Conservation (phyloP, 1,140 invertebrate genomes). For the Panagrolaimus sp. region DNA sequence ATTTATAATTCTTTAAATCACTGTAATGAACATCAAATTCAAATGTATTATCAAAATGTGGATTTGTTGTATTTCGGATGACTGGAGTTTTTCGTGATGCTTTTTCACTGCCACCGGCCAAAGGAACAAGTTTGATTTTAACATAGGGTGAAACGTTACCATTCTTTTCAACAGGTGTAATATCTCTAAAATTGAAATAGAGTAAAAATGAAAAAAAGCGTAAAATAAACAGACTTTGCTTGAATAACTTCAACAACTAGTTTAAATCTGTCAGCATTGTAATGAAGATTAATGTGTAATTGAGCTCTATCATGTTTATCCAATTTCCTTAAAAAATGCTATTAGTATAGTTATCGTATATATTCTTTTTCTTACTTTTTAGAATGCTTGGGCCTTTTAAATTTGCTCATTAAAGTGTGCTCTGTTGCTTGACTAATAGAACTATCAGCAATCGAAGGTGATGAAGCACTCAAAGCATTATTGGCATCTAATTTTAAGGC, state of each 20-base stretch:
- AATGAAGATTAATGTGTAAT: constrained; percentile 33
- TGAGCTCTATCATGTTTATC: constrained; percentile 25
- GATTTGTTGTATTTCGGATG: constrained; percentile 39
- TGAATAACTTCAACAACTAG: constrained; percentile 33
- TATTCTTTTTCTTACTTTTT: constrained; percentile 11
- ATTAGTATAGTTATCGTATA: neutral
- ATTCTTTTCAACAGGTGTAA: constrained; percentile 34
- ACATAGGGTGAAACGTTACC: constrained; percentile 43
- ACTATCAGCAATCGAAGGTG: constrained; percentile 5
- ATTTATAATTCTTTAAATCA: constrained; percentile 46
- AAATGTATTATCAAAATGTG: constrained; percentile 46
- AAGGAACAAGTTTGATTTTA: constrained; percentile 31
- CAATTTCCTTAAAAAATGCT: constrained; percentile 3
- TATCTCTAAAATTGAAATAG: constrained; percentile 22
- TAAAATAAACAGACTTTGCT: too few species aligned
- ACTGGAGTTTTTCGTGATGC: constrained; percentile 38
- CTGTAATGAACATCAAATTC: constrained; percentile 42
- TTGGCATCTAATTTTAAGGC: constrained; percentile 28
- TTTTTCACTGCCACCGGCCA: constrained; percentile 22
- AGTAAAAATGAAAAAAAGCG: too few species aligned
- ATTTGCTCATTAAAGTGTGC: constrained; percentile 17
- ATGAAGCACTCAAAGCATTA: constrained; percentile 6
- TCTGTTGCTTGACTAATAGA: constrained; percentile 6
- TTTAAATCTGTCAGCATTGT: constrained; percentile 40
- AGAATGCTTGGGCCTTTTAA: constrained; percentile 14